phyloP scores from a whole-genome alignment of 2,888 invertebrate genomes.

The Drosophila prolongata region DNA sequence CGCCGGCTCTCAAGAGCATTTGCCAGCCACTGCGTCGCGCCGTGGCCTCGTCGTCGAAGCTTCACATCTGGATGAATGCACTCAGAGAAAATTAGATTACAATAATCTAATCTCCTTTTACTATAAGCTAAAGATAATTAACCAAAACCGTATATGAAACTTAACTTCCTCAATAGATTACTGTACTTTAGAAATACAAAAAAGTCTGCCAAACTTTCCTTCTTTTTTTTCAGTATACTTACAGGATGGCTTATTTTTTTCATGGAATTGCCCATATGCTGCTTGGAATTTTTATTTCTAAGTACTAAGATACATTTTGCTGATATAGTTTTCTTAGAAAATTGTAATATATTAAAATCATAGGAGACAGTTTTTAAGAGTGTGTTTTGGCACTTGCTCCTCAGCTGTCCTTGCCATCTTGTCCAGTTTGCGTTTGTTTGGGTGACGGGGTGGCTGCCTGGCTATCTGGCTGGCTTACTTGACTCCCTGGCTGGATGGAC shows the following conservation, averaged over 20 bases:
- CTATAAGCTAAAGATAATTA: too few relatives aligned
- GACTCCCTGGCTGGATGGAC: constrained; percentile 21
- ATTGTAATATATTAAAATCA: too few relatives aligned
- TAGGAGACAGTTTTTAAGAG: constrained; percentile 4
- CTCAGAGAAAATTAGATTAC: background rate
- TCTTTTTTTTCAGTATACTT: too few relatives aligned
- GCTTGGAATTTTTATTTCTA: too few relatives aligned
- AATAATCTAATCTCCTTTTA: background rate
- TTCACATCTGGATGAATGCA: constrained; percentile 15
- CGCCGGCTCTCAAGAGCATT: constrained; percentile 29
- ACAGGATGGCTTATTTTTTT: too few relatives aligned
- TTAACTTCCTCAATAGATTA: too few relatives aligned
- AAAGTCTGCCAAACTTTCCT: too few relatives aligned
- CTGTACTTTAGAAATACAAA: too few relatives aligned
- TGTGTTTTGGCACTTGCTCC: constrained; percentile 23
- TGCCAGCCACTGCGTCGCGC: constrained; percentile 44
- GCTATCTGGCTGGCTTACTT: constrained; percentile 16
- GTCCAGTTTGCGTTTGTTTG: constrained; percentile 43
- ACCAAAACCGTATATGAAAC: too few relatives aligned
- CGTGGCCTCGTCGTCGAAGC: constrained; percentile 8
- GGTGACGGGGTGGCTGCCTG: constrained; percentile 49
- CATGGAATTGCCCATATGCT: too few relatives aligned
- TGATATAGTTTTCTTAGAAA: too few relatives aligned
- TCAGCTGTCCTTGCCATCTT: constrained; percentile 29
- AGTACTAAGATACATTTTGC: too few relatives aligned